phyloP scores from a whole-genome alignment of 2,888 invertebrate genomes.

The Dicyrtomina minuta region DNA sequence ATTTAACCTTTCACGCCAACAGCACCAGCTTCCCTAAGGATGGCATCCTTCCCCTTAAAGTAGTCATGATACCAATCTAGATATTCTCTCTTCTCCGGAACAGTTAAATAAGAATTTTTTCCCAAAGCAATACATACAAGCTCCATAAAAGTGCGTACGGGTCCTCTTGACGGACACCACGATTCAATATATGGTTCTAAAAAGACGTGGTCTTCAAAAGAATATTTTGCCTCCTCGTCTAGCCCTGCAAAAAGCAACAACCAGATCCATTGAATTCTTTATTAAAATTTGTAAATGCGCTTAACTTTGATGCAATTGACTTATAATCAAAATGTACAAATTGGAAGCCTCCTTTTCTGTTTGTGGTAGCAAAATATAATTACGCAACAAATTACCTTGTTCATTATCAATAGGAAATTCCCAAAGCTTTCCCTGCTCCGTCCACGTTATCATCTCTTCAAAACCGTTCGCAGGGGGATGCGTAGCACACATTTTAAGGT shows the following conservation, averaged over 20 bases:
- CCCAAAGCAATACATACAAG: constrained; percentile 89
- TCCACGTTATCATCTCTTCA: constrained; percentile 92
- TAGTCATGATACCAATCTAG: constrained; percentile 90
- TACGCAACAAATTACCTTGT: constrained; percentile 66
- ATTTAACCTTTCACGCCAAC: constrained; percentile 33
- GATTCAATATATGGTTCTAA: constrained; percentile 79
- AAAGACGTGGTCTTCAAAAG: constrained; percentile 94
- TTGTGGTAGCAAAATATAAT: too few species aligned
- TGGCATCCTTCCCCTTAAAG: constrained; percentile 75
- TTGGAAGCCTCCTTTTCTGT: too few species aligned
- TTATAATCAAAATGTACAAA: too few species aligned
- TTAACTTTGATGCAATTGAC: too few species aligned
- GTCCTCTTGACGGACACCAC: constrained; percentile 89
- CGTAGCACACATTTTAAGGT: constrained; percentile 67
- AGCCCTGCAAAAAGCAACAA: constrained; percentile 55
- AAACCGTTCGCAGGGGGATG: constrained; percentile 84
- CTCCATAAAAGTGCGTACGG: constrained; percentile 96
- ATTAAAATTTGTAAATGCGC: too few species aligned
- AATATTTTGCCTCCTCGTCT: constrained; percentile 62
- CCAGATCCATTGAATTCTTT: too few species aligned
- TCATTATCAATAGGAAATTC: constrained; percentile 97
- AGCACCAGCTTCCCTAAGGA: constrained; percentile 69
- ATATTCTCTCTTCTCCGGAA: constrained; percentile 81
- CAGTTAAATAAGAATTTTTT: constrained; percentile 88
- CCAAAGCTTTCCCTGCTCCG: constrained; percentile 92